These are phyloP conservation scores for Molossus molossus DNA, from an alignment of 2,797 vertebrate genomes.

Conservation along the genomic window DNA sequence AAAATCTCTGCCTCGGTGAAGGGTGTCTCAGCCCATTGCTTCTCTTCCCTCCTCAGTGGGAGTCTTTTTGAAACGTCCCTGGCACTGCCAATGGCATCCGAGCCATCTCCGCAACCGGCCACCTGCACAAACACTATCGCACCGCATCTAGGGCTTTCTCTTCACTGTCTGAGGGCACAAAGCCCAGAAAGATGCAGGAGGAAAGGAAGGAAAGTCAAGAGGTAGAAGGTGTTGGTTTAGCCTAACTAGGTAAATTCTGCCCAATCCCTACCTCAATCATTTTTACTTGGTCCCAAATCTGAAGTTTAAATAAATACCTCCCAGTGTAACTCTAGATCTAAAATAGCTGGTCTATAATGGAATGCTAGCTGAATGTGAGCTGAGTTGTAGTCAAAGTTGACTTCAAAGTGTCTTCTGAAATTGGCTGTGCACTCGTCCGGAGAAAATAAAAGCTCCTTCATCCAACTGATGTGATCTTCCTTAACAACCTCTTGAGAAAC, in stretches of 20 bases:
- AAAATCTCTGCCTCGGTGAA: not conserved
- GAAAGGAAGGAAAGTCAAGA: not conserved
- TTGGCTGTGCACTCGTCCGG: not conserved
- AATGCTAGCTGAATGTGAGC: not conserved
- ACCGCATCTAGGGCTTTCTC: not conserved
- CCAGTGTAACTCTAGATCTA: not conserved
- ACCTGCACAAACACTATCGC: not conserved
- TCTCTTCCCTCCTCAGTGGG: not conserved
- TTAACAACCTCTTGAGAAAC: not conserved
- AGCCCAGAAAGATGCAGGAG: not conserved
- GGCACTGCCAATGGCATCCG: not conserved
- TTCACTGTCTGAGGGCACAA: not conserved
- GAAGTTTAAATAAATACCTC: not conserved
- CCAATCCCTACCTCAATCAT: not conserved
- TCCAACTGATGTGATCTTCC: not conserved
- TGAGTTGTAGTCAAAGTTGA: not conserved
- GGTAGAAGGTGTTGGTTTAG: not conserved
- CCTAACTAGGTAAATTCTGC: not conserved
- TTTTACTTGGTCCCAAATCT: not conserved
- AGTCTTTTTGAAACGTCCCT: not conserved
- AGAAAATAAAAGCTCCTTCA: not conserved
- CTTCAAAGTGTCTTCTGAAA: not conserved
- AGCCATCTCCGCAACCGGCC: not conserved
- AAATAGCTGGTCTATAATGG: not conserved
- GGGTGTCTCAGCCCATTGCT: not conserved